Conservation (phyloP, 2,113 vertebrate species). For the Echinops telfairi region DNA sequence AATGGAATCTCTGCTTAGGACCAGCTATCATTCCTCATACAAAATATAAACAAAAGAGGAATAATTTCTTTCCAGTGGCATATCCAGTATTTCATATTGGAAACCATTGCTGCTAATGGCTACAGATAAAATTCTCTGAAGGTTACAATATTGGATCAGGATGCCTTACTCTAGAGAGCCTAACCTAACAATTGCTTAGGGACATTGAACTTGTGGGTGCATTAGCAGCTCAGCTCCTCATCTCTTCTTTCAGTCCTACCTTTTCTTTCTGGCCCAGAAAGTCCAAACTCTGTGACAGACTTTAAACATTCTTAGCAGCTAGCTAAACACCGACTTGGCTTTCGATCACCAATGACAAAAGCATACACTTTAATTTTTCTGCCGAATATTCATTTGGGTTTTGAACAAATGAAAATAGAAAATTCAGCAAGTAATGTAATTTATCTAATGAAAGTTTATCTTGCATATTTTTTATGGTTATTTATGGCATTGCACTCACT, state of each 20-base stretch:
- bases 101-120: background rate
- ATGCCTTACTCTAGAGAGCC: background rate
- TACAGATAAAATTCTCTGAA: background rate
- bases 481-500: background rate
- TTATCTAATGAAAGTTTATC: background rate
- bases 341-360: background rate
- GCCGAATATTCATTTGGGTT: background rate
- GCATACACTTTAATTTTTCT: background rate
- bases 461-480: conserved; percentile 37
- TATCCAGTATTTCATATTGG: background rate
- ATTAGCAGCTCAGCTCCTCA: background rate
- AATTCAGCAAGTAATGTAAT: background rate
- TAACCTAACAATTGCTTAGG: background rate
- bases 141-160: background rate
- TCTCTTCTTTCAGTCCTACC: background rate
- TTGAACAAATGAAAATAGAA: conserved; percentile 37
- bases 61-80: background rate
- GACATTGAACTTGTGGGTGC: background rate
- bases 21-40: background rate
- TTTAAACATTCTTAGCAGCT: background rate
- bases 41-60: conserved; percentile 9
- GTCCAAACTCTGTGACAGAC: background rate
- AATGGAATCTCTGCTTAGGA: background rate
- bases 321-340: background rate
- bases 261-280: background rate